These are phyloP conservation scores for Etheostoma perlongum DNA, from an alignment of 2,797 vertebrate genomes.

Conservation along the genomic window DNA sequence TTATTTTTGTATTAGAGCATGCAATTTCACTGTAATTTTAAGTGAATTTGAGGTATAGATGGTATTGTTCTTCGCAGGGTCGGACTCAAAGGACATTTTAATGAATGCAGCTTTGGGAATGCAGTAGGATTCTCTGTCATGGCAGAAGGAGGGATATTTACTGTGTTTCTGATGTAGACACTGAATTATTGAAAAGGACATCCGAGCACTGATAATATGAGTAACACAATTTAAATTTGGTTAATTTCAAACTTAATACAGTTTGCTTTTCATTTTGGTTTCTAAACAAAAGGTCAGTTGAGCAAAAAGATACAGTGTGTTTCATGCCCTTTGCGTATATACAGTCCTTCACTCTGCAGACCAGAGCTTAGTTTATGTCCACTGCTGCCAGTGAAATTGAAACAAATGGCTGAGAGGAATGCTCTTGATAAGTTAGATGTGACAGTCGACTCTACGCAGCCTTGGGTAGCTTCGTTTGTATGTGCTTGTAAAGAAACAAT, in stretches of 20 bases:
- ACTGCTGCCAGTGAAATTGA: constrained; percentile 46
- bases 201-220: not conserved
- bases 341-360: constrained; percentile 19
- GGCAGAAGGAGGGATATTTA: constrained; percentile 12
- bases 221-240: not conserved
- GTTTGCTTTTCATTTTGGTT: not conserved
- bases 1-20: not conserved
- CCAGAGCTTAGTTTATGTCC: constrained; percentile 37
- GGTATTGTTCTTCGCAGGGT: constrained; percentile 42
- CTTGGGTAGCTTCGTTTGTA: constrained; percentile 20
- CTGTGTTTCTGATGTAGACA: constrained; percentile 13
- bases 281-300: not conserved
- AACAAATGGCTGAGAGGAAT: constrained; percentile 61
- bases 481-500: constrained; percentile 37
- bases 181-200: constrained; percentile 44
- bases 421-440: constrained; percentile 63
- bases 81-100: constrained; percentile 57
- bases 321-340: constrained; percentile 19
- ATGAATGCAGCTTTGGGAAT: constrained; percentile 46
- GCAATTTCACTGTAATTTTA: constrained; percentile 8
- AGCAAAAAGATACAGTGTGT: not conserved
- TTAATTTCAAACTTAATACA: not conserved
- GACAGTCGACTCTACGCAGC: constrained; percentile 55
- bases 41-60: constrained; percentile 38
- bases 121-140: constrained; percentile 9